Evolutionary conservation across 1,140 invertebrate species (phyloP), one percentile per base, ranked within the genome.

Genomic region (Aricia agestis): DNA sequence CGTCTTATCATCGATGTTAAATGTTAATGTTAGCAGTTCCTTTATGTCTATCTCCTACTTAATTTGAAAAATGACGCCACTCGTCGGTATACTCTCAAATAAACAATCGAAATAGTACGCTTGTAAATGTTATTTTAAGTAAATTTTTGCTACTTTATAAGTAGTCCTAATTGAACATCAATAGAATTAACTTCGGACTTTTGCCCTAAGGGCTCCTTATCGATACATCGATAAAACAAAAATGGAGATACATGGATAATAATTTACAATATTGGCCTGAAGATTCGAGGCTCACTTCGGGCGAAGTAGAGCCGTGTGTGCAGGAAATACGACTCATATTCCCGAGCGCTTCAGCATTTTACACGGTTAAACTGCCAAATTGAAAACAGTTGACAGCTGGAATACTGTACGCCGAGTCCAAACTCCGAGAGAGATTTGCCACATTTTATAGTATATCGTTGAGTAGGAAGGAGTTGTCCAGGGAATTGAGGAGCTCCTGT

Each of bases 401-500:
- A 36, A 36, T 36, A 36, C 36, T 36, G 36, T 52, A 52, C 9
- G 45, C 9, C 10, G 1, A 52, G 45, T 52, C 45, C 45, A 52
- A 36, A 6, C 36, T 36, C 36, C 6, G 41, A 1, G 41, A 11
- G 11, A 42, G 41, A 42, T 52, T 52, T 11, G 6, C 41, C 6
- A 52, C 13, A 52, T 13, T 69, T 81, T 83, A 92, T 17, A 92
- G 84, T 36, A 92, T 92, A 71, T 92, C 92, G 69, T 91, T 92
- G 6, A 92, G 59, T 19, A 63, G 78, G 72, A 91, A 91, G 15
- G 90, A 88, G 72, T 89, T 91, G 42, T 92, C 90, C 6, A 92
- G 78, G 6, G 95, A 96, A 86, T 94, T 96, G 77, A 96, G 93
- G 72, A 96, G 85, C 78, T 97, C 96, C 84, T 96, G 95, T 65